Evolutionary conservation across 2,113 vertebrate species (phyloP).

Genomic region (Vidua chalybeata): DNA sequence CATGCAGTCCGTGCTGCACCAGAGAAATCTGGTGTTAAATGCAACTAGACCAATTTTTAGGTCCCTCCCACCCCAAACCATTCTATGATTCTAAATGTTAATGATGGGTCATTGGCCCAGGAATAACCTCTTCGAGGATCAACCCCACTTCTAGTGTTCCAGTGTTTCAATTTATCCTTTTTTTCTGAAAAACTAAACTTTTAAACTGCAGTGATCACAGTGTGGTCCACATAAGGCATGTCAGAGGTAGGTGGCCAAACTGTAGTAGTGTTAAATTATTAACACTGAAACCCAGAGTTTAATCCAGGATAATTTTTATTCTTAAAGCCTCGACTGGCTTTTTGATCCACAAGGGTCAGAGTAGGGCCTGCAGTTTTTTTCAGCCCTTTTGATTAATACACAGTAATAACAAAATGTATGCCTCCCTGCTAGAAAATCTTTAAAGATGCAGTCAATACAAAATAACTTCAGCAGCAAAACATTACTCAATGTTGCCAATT

Average conservation of each 20-base stretch:
- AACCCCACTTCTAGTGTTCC: background rate
- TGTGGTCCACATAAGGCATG: background rate
- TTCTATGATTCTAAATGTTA: background rate
- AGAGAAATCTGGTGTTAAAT: background rate
- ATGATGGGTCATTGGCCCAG: background rate
- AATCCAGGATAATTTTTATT: background rate
- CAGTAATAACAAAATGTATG: slow-evolving; percentile 11
- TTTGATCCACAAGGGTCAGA: background rate
- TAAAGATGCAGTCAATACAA: slow-evolving; percentile 28
- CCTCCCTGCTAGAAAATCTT: slow-evolving; percentile 38
- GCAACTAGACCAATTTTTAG: background rate
- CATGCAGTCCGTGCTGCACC: background rate
- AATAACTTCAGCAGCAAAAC: slow-evolving; percentile 6
- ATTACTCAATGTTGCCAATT: background rate
- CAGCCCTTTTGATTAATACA: slow-evolving; percentile 25
- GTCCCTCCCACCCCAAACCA: background rate
- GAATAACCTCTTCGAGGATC: background rate
- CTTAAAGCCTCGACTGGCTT: background rate
- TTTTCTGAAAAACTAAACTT: background rate
- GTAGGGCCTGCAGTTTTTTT: background rate
- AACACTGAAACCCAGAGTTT: background rate
- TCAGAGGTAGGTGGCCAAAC: background rate
- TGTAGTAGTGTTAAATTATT: background rate
- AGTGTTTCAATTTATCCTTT: background rate
- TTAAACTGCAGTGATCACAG: background rate